phyloP scores from a whole-genome alignment of 2,113 vertebrate species.

The Regulus satrapa region DNA sequence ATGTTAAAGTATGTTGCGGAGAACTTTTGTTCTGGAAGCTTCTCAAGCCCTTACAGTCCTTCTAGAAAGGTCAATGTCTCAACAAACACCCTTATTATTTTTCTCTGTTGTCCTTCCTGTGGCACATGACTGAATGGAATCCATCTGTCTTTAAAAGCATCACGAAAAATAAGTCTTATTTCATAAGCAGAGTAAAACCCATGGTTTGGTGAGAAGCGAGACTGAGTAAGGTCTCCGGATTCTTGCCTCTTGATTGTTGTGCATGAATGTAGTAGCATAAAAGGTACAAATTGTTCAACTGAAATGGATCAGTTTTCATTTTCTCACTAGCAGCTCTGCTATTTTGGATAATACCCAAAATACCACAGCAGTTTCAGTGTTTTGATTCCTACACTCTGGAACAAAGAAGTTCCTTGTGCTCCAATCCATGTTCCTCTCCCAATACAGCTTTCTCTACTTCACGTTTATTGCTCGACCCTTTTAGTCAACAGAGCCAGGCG shows the following conservation, averaged over 20 bases:
- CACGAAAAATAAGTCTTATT: not conserved
- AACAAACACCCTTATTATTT: not conserved
- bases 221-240: not conserved
- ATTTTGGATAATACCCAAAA: constrained; percentile 52
- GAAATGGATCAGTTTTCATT: constrained; percentile 44
- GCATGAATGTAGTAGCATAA: constrained; percentile 1
- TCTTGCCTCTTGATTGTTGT: constrained; percentile 16
- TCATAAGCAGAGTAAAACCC: not conserved
- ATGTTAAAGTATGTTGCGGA: not conserved
- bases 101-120: not conserved
- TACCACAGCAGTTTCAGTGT: constrained; percentile 45
- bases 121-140: not conserved
- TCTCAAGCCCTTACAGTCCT: not conserved
- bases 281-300: constrained; percentile 50
- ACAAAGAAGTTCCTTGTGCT: constrained; percentile 52
- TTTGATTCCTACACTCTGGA: not conserved
- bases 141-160: not conserved
- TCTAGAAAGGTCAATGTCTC: not conserved
- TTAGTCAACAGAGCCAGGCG: not conserved
- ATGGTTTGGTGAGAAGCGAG: not conserved
- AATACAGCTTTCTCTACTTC: not conserved
- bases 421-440: not conserved
- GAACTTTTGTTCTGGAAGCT: not conserved
- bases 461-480: constrained; percentile 5
- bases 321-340: not conserved